phyloP scores from a whole-genome alignment of 1,140 invertebrate species.

The Galleria mellonella region DNA sequence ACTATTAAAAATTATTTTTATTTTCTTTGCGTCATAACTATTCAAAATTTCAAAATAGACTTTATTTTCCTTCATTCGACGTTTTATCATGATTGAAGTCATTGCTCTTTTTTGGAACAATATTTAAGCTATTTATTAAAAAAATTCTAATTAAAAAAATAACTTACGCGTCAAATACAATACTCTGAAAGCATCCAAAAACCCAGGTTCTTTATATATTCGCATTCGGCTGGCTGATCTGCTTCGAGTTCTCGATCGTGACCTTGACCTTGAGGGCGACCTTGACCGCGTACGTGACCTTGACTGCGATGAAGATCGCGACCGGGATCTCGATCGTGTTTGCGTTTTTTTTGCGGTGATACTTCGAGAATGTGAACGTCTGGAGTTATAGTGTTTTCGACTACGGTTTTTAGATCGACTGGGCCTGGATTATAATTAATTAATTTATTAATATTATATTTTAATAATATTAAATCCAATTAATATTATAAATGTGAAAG shows the following conservation, averaged over 20 bases:
- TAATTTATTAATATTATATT: too few species aligned
- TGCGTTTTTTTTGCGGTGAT: constrained; percentile 10
- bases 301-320: constrained; percentile 16
- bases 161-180: constrained; percentile 49
- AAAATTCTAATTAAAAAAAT: not conserved
- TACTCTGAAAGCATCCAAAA: constrained; percentile 51
- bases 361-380: constrained; percentile 16
- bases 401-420: constrained; percentile 26
- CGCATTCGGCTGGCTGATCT: constrained; percentile 18
- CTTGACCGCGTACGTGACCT: constrained; percentile 16
- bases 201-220: constrained; percentile 29
- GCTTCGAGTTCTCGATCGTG: constrained; percentile 15
- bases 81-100: too few species aligned
- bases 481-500: too few species aligned
- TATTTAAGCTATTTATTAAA: not conserved
- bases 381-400: constrained; percentile 16
- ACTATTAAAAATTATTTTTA: too few species aligned
- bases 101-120: too few species aligned
- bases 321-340: constrained; percentile 22
- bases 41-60: too few species aligned
- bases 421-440: constrained; percentile 17
- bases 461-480: too few species aligned
- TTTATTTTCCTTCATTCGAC: too few species aligned
- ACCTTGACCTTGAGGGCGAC: not conserved
- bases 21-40: too few species aligned